Percentiles rank a stretch among this genome's conserved stretches.
Evolutionary conservation across 2,888 invertebrate species (phyloP).

Genomic region (Panorpa germanica): DNA sequence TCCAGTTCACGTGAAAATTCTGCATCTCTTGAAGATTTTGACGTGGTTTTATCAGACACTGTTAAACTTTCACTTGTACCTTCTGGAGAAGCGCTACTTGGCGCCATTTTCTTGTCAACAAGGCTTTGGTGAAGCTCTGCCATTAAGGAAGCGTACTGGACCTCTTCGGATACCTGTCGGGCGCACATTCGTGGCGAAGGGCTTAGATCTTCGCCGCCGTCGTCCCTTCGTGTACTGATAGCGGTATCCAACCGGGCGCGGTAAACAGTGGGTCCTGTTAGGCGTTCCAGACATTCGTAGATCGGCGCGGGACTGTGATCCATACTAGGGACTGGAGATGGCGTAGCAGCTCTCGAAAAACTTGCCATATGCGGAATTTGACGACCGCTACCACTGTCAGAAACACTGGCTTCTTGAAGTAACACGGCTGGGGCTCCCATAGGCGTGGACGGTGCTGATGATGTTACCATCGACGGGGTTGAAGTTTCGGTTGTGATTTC

Average conservation of each 20-base stretch:
- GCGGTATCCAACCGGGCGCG: conserved; percentile 23
- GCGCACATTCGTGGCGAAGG: conserved; percentile 12
- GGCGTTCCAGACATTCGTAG: conserved; percentile 26
- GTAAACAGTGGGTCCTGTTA: conserved; percentile 26
- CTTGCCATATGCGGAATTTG: conserved; percentile 29
- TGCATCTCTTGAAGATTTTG: conserved; percentile 24
- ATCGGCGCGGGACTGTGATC: conserved; percentile 18
- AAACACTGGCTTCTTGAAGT: conserved; percentile 21
- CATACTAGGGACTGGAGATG: conserved; percentile 25
- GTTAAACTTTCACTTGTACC: conserved; percentile 19
- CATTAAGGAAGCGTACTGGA: conserved; percentile 28
- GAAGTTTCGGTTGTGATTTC: no score
- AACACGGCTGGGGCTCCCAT: conserved; percentile 15
- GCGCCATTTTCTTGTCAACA: conserved; percentile 21
- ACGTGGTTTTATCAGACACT: conserved; percentile 19
- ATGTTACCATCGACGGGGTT: conserved; percentile 12
- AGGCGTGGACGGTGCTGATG: conserved; percentile 12
- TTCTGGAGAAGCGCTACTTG: conserved; percentile 18
- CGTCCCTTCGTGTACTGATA: conserved; percentile 17
- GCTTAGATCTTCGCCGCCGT: conserved; percentile 10
- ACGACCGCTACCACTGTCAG: conserved; percentile 24
- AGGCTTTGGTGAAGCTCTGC: conserved; percentile 27
- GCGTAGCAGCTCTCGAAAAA: conserved; percentile 23
- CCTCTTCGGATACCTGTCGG: conserved; percentile 23
- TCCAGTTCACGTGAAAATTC: conserved; percentile 29